Base-by-base conservation (phyloP, 2,113 vertebrate species). In the Takifugu flavidus region DNA sequence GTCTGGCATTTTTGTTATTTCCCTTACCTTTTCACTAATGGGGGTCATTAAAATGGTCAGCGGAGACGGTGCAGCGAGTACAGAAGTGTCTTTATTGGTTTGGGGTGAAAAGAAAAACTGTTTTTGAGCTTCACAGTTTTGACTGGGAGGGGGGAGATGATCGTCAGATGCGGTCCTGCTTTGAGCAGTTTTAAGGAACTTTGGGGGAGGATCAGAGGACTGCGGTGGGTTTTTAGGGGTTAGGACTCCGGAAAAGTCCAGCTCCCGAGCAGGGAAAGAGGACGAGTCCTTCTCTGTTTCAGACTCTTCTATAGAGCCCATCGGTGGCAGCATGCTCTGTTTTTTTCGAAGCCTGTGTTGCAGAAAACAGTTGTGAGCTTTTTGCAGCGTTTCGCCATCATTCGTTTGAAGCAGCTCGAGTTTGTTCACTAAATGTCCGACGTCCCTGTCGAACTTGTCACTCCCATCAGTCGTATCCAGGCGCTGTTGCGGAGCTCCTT, bases 291-390 rank as follows among this genome's bases (percentile, higher is more conserved):
- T 59, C 50, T 89, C 86, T 27, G 60, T 78, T 7, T 87, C 86
- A 53, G 74, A 72, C 69, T 91, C 91, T 3, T 88, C 87, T 31
- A 90, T 91, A 0, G 90, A 91, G 58, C 80, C 84, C 85, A 92
- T 90, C 2, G 87, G 84, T 0, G 66, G 78, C 15, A 87, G 28
- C 44, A 11, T 44, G 43, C 62, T 70, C 46, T 31, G 75, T 8
- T 62, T 75, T 6, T 64, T 59, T 20, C 65, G 26, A 25, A 53
- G 14, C 13, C 31, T 55, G 1, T 25, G 12, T 4, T 67, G 45
- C 45, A 31, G 53, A 13, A 14, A 39, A 39, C 7, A 10, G 8
- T 39, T 39, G 2, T 6, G 5, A 11, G 34, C 34, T 39, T 10
- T 39, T 39, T 11, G 34, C 34, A 10, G 11, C 34, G 34, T 39